Evolutionary conservation across 53 echinoderm and acorn worm species (phyloP).

Genomic region (Paracentrotus lividus): DNA sequence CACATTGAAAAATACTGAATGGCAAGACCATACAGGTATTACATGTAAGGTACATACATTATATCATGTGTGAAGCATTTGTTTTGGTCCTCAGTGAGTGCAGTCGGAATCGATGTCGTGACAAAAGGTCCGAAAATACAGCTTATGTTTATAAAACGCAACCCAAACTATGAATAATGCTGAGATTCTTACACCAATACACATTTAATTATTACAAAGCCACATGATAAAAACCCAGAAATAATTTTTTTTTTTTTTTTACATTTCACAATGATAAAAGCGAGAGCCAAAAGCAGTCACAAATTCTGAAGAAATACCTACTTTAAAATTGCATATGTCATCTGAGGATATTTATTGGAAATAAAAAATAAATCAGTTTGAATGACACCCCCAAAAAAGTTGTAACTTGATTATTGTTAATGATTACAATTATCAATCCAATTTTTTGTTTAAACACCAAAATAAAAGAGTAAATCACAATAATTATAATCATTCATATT

Average conservation of each 20-base stretch:
- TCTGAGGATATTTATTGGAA: not conserved
- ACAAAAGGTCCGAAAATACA: not conserved
- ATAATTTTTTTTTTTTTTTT: not conserved
- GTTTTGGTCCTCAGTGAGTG: conserved; percentile 24
- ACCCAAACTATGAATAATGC: not conserved
- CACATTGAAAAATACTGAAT: conserved; percentile 9
- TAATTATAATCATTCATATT: not conserved
- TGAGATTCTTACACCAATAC: not conserved
- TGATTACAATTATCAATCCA: not conserved
- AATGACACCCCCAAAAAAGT: not conserved
- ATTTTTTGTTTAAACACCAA: not conserved
- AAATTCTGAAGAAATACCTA: too few species aligned
- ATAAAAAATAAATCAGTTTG: not conserved
- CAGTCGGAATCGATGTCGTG: conserved; percentile 1
- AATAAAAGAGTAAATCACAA: not conserved
- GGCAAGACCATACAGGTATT: not conserved
- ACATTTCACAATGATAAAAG: conserved; percentile 7
- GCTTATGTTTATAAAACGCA: too few species aligned
- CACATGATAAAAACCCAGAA: not conserved
- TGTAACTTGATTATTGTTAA: not conserved
- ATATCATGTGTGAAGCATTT: not conserved
- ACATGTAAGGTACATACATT: not conserved
- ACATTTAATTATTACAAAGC: not conserved
- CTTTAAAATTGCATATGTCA: not conserved
- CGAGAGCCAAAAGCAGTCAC: not conserved